Conservation (phyloP, 1,140 invertebrate species). For the Triops cancriformis region DNA sequence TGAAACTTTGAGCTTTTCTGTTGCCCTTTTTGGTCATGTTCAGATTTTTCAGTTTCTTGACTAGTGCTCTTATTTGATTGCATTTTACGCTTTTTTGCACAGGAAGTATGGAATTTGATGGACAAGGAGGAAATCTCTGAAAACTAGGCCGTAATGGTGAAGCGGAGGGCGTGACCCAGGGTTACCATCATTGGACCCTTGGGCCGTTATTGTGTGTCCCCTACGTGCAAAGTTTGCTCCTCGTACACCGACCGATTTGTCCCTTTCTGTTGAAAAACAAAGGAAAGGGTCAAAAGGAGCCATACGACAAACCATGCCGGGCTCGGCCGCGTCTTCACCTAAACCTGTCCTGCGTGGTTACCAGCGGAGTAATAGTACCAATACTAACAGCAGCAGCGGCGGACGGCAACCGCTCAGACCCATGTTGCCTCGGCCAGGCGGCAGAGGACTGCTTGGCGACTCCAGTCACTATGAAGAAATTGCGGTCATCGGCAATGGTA, state of each 20-base stretch:
- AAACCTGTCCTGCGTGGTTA: not conserved
- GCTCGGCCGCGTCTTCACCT: slow-evolving; percentile 12
- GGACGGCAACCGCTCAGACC: not conserved
- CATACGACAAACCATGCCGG: not conserved
- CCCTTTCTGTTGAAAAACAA: not conserved
- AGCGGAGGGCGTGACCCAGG: not conserved
- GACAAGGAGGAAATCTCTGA: not conserved
- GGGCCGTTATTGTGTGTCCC: not conserved
- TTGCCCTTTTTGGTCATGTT: not conserved
- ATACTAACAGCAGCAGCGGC: slow-evolving; percentile 15
- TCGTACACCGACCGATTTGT: not conserved
- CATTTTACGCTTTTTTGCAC: not conserved
- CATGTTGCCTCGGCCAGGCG: not conserved
- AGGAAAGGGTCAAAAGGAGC: not conserved
- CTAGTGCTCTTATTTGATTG: not conserved
- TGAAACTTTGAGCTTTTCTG: no score
- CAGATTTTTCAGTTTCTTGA: not conserved
- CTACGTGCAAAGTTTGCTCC: no score
- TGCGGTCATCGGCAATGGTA: slow-evolving; percentile 27
- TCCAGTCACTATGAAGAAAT: slow-evolving; percentile 28
- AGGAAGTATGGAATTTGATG: not conserved
- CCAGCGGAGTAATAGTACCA: not conserved
- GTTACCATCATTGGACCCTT: not conserved
- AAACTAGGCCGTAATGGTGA: not conserved
- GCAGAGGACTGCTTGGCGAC: slow-evolving; percentile 17